phyloP scores from a whole-genome alignment of 2,113 vertebrate species.

The Percopsis transmontana region DNA sequence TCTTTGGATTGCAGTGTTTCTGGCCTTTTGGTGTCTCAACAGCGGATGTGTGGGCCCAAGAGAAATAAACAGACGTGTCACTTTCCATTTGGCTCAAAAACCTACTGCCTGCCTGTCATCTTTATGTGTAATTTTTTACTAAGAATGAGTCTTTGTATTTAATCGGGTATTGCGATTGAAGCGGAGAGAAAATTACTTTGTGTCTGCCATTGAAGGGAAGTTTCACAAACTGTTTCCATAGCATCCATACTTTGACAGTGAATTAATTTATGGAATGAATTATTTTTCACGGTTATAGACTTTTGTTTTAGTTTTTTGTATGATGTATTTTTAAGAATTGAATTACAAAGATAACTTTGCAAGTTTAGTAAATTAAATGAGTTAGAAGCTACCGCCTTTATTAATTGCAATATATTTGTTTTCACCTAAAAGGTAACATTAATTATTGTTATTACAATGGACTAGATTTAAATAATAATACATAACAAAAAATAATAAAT shows the following conservation, averaged over 20 bases:
- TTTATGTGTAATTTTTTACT: conserved; percentile 51
- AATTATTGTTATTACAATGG: not conserved
- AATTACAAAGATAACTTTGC: conserved; percentile 71
- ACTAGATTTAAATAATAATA: no score
- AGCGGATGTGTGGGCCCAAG: conserved; percentile 58
- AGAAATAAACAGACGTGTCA: conserved; percentile 76
- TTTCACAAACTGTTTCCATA: not conserved
- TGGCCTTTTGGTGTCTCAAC: conserved; percentile 33
- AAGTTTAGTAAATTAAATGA: conserved; percentile 69
- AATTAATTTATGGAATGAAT: no score
- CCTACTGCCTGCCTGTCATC: conserved; percentile 65
- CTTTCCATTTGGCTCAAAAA: conserved; percentile 74
- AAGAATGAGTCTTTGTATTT: conserved; percentile 46
- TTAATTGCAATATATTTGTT: conserved; percentile 44
- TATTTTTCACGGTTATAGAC: conserved; percentile 30
- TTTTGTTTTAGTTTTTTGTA: conserved; percentile 56
- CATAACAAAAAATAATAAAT: no score
- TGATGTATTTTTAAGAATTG: conserved; percentile 56
- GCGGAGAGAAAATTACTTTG: conserved; percentile 23
- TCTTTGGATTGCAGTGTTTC: conserved; percentile 29
- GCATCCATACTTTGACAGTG: not conserved
- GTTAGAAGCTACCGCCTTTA: conserved; percentile 44
- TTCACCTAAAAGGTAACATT: conserved; percentile 57
- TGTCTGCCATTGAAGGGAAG: conserved; percentile 7
- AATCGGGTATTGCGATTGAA: conserved; percentile 14